A percentile compares a stretch with the other conserved stretches of the same genome.
Conservation (phyloP, 1,140 invertebrate genomes). For the Notospermus geniculatus region DNA sequence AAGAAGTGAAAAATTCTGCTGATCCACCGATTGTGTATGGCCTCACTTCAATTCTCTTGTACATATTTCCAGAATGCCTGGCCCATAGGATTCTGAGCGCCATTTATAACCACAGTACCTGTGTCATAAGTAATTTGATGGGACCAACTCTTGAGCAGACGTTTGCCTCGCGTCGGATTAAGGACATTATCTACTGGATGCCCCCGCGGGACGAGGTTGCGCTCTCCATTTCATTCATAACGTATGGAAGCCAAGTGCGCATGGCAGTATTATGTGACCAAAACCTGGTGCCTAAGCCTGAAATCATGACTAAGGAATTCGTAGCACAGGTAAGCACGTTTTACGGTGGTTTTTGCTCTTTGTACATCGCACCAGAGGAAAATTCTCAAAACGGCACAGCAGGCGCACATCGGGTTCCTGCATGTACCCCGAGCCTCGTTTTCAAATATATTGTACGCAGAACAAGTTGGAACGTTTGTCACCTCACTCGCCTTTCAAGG, state of each 20-base stretch:
- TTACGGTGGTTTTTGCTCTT: too few species aligned
- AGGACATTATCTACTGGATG: constrained; percentile 57
- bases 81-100: constrained; percentile 32
- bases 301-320: constrained; percentile 48
- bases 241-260: constrained; percentile 60
- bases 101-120: constrained; percentile 47
- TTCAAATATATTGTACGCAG: too few species aligned
- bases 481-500: too few species aligned
- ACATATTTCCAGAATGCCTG: constrained; percentile 29
- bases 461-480: too few species aligned
- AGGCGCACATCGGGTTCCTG: too few species aligned
- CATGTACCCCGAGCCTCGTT: too few species aligned
- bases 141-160: constrained; percentile 57
- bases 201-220: constrained; percentile 57
- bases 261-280: constrained; percentile 59
- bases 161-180: constrained; percentile 55
- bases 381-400: too few species aligned
- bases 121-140: constrained; percentile 58
- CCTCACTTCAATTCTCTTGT: constrained; percentile 39
- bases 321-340: constrained; percentile 41
- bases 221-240: constrained; percentile 60
- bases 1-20: constrained; percentile 59
- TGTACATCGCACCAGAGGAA: too few species aligned
- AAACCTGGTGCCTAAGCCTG: constrained; percentile 51
- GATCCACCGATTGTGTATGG: constrained; percentile 60